A percentile compares a stretch with the other conserved stretches of the same genome.
Conservation (phyloP, 2,113 vertebrate genomes). For the sheep (Ovis aries) region DNA sequence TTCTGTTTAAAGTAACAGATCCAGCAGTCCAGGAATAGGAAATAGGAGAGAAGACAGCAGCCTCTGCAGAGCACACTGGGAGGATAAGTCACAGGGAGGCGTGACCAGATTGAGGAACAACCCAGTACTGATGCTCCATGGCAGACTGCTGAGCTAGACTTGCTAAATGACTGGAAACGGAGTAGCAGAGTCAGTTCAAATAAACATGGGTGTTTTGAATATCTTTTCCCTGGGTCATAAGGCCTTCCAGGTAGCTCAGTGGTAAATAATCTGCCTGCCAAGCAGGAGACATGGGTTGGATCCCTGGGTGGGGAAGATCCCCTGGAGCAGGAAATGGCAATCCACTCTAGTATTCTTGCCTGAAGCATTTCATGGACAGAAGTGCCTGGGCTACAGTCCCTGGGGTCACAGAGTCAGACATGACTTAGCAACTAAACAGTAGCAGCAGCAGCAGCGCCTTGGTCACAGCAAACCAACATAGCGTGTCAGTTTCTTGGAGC, state of each 20-base stretch:
- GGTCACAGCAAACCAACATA: background rate
- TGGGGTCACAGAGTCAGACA: background rate
- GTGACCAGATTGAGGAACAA: no score
- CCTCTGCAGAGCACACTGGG: fast-evolving
- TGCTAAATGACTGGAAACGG: background rate
- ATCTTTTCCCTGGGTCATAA: background rate
- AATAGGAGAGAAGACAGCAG: background rate
- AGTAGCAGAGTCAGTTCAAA: background rate
- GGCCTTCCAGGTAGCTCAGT: background rate
- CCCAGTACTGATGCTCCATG: no score
- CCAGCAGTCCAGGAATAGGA: background rate
- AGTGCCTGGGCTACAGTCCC: background rate
- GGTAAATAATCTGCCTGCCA: background rate
- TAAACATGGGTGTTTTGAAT: background rate
- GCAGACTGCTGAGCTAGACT: background rate
- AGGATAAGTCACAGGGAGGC: background rate
- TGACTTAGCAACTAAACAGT: background rate
- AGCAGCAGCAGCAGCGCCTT: background rate
- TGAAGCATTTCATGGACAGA: background rate
- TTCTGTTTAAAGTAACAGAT: slow-evolving; percentile 7
- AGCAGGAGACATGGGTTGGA: background rate
- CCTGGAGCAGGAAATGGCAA: background rate
- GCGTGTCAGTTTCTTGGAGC: background rate
- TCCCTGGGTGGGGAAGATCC: background rate
- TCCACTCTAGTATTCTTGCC: background rate